These are phyloP conservation scores for Benitochromis conjunctus DNA, from an alignment of 2,113 vertebrate genomes.

Conservation along the genomic window DNA sequence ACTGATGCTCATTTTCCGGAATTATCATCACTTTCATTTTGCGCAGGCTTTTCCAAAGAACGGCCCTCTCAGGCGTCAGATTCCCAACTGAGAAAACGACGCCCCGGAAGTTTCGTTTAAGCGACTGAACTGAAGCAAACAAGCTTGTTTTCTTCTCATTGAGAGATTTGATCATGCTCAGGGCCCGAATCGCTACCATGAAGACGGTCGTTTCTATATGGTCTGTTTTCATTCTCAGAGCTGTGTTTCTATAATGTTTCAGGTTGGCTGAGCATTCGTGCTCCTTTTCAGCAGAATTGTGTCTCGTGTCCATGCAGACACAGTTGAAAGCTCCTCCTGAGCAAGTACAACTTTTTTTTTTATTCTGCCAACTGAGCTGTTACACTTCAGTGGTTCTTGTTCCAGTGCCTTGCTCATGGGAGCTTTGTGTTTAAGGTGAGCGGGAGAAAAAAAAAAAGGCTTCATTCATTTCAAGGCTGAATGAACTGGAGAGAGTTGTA, in stretches of 20 bases:
- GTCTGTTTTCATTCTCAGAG: not conserved
- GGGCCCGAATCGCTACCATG: not conserved
- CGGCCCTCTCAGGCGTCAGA: not conserved
- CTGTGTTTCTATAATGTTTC: not conserved
- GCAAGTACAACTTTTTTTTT: not conserved
- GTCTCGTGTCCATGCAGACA: not conserved
- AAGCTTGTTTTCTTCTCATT: not conserved
- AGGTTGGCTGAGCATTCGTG: not conserved
- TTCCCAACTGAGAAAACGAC: not conserved
- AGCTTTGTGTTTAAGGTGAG: not conserved
- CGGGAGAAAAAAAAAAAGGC: not conserved
- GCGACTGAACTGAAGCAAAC: slow-evolving; percentile 24
- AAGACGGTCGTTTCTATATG: not conserved
- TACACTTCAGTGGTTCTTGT: not conserved
- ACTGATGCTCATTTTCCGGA: slow-evolving; percentile 1
- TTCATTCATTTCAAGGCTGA: not conserved
- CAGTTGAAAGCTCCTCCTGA: not conserved
- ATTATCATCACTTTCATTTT: slow-evolving; percentile 35
- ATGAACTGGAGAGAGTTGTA: not conserved
- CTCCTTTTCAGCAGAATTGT: not conserved
- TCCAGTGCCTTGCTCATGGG: not conserved
- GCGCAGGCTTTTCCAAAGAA: not conserved
- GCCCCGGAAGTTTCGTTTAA: slow-evolving; percentile 9
- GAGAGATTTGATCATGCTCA: not conserved
- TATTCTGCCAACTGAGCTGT: not conserved